These are phyloP conservation scores for Zophobas morio DNA, from an alignment of 1,140 invertebrate genomes.

Conservation along the genomic window DNA sequence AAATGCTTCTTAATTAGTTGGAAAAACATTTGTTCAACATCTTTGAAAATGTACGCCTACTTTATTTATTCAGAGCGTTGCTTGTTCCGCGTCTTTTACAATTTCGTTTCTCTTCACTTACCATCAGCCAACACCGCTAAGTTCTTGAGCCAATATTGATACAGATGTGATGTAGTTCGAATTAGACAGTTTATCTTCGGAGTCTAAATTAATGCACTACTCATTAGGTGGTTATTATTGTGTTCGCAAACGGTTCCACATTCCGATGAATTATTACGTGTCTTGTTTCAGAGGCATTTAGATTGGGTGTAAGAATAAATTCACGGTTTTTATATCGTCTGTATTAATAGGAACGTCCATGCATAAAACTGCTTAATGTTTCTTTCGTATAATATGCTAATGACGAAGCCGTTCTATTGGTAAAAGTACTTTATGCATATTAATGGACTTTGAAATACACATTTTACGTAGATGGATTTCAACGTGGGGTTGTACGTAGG, in stretches of 20 bases:
- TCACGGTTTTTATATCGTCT: not conserved
- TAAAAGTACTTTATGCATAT: not conserved
- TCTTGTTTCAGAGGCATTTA: too few relatives aligned
- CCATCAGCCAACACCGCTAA: constrained; percentile 24
- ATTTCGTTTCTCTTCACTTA: constrained; percentile 33
- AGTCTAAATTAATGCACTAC: not conserved
- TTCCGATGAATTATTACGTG: too few relatives aligned
- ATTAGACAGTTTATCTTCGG: not conserved
- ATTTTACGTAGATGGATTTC: not conserved
- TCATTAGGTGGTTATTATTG: not conserved
- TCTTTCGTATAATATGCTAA: not conserved
- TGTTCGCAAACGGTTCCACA: not conserved
- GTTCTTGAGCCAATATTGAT: constrained; percentile 48
- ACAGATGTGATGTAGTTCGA: constrained; percentile 39
- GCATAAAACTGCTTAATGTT: not conserved
- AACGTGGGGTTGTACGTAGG: not conserved
- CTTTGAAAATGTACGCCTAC: constrained; percentile 36
- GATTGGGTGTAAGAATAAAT: too few relatives aligned
- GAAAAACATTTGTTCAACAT: constrained; percentile 35
- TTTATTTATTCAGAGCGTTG: constrained; percentile 35
- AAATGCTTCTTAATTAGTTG: constrained; percentile 38
- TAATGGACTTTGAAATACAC: not conserved
- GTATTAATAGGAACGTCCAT: not conserved
- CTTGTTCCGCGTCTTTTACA: constrained; percentile 25
- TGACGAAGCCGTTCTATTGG: not conserved